Evolutionary conservation across 2,113 vertebrate genomes (phyloP).

Genomic region (Aix galericulata): DNA sequence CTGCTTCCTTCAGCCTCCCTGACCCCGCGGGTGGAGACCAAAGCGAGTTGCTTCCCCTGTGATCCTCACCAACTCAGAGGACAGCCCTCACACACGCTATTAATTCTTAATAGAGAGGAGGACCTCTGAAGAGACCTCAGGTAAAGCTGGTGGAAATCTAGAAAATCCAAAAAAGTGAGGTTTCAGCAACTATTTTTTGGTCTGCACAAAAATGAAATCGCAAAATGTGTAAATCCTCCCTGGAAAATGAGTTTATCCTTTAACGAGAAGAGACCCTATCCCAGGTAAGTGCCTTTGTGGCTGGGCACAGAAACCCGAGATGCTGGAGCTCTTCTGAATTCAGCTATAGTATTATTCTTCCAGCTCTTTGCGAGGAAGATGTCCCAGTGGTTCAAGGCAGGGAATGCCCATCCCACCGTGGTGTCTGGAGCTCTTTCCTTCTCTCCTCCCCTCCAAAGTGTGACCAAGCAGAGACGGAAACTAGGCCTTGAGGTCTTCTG

Average conservation of each 20-base stretch:
- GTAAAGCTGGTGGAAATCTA: not conserved
- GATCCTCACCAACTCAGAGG: not conserved
- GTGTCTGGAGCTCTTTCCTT: not conserved
- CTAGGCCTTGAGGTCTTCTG: not conserved
- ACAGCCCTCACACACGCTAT: not conserved
- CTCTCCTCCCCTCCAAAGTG: not conserved
- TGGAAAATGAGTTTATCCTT: not conserved
- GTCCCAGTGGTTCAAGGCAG: not conserved
- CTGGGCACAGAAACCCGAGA: not conserved
- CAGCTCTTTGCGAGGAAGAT: not conserved
- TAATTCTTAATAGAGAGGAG: not conserved
- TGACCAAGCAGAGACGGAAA: not conserved
- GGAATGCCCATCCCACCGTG: not conserved
- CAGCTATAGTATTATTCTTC: not conserved
- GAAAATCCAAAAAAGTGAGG: not conserved
- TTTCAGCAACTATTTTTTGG: not conserved
- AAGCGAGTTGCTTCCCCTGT: not conserved
- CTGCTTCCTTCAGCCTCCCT: conserved; percentile 33
- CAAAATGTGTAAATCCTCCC: not conserved
- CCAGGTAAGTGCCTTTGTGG: not conserved
- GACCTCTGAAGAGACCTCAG: not conserved
- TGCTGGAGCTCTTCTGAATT: not conserved
- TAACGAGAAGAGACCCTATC: not conserved
- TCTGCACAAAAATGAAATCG: not conserved
- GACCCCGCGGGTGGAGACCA: not conserved